Percentiles rank a stretch among this genome's conserved stretches.
phyloP scores from a whole-genome alignment of 2,113 vertebrate species.

The Ahaetulla prasina region DNA sequence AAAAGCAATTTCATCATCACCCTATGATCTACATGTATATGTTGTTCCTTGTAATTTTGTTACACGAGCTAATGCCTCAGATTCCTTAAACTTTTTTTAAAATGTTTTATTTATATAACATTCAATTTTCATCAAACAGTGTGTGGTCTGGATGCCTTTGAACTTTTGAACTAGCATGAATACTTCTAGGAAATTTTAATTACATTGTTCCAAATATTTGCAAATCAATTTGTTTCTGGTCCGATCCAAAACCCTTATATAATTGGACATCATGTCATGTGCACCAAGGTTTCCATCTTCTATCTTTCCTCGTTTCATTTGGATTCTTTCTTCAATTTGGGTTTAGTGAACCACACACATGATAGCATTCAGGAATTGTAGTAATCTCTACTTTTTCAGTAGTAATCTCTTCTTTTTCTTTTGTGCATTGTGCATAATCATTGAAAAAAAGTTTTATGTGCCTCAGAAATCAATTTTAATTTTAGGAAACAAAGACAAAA shows the following conservation, averaged over 20 bases:
- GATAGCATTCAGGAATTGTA: neutral
- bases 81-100: conserved; percentile 35
- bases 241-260: conserved; percentile 21
- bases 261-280: conserved; percentile 8
- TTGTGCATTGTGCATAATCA: neutral
- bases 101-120: no score
- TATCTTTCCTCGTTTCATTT: neutral
- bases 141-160: no score
- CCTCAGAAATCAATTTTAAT: neutral
- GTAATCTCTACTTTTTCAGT: neutral
- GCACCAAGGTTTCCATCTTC: neutral
- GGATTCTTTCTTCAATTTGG: neutral
- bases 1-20: conserved; percentile 24
- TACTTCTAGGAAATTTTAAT: conserved; percentile 59
- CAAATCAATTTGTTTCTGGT: conserved; percentile 21
- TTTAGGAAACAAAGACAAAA: neutral
- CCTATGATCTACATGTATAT: neutral
- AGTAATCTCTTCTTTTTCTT: neutral
- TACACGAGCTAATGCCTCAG: conserved; percentile 31
- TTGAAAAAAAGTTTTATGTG: neutral
- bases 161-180: conserved; percentile 48
- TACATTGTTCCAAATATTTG: conserved; percentile 43
- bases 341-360: neutral
- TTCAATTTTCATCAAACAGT: no score
- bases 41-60: conserved; percentile 48